Base-by-base conservation (phyloP, 2,888 invertebrate species). In the Watsonalla binaria region DNA sequence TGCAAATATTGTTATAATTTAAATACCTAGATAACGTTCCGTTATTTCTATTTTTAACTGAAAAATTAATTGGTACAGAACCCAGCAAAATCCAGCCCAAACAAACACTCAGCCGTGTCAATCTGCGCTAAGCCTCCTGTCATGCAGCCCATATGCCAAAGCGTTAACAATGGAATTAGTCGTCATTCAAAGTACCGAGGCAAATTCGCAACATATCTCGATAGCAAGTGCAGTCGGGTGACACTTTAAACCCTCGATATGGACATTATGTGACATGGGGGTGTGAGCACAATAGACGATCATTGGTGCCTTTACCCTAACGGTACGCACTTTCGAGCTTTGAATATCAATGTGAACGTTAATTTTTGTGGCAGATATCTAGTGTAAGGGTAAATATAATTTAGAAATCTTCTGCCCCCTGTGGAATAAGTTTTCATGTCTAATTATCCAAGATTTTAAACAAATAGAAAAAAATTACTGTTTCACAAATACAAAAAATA, bases 101-200 rank as follows among this genome's bases (percentile, higher is more conserved):
- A 60, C 61, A 59, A 61, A 54, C 58, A 59, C 67, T 67, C 66
- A 64, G 76, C 77, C 76, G 76, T 71, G 68, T 62, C 72, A 78
- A 82, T 80, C 70, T 56, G 53, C 57, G 57, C 69, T 74, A 76
- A 85, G 76, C 78, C 80, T 77, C 82, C 72, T 79, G 84, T 81
- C 82, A 80, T 82, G 82, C 80, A 61, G 70, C 79, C 85, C 90
- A 90, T 89, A 89, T 90, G 90, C 76, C 82, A 72, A 63, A 68
- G 68, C 81, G 78, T 78, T 78, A 82, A 90, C 90, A 90, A 90
- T 87, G 74, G 90, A 88, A 90, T 90, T 90, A 90, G 90, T 78
- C 86, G 82, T 80, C 84, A 90, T 90, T 90, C 85, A 90, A 83
- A 87, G 81, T 80, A 80, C 78, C 78, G 79, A 76, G 73, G 79